These are phyloP conservation scores for Zaprionus capensis DNA, from an alignment of 1,140 invertebrate species.

Conservation along the genomic window DNA sequence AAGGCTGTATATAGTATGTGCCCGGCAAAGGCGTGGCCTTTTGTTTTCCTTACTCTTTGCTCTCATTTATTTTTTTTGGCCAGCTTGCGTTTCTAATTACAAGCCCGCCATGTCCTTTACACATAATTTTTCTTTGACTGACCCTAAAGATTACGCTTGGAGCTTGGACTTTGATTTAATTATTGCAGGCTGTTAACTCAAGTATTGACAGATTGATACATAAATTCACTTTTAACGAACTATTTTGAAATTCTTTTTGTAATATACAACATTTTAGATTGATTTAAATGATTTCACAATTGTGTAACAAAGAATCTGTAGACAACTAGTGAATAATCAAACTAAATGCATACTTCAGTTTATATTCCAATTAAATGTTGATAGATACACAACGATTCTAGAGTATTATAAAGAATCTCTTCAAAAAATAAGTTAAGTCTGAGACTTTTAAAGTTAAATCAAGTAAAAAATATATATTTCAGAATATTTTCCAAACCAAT, in stretches of 20 bases:
- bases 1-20: constrained; percentile 6
- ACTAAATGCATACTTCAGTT: too few relatives aligned
- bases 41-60: not conserved
- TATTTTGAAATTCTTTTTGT: too few relatives aligned
- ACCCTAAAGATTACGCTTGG: constrained; percentile 4
- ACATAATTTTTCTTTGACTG: constrained; percentile 18
- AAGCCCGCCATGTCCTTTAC: constrained; percentile 13
- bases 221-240: too few relatives aligned
- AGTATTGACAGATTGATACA: not conserved
- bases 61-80: not conserved
- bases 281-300: too few relatives aligned
- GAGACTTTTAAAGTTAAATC: too few relatives aligned
- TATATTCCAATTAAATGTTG: too few relatives aligned
- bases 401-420: not conserved
- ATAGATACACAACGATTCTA: too few relatives aligned
- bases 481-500: too few relatives aligned
- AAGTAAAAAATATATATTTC: too few relatives aligned
- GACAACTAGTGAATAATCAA: too few relatives aligned
- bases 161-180: not conserved
- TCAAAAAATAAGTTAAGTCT: not conserved
- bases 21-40: constrained; percentile 29
- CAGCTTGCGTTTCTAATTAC: constrained; percentile 28
- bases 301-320: too few relatives aligned
- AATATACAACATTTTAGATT: too few relatives aligned
- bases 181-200: not conserved